Evolutionary conservation across 2,797 vertebrate species (phyloP), one percentile per base, ranked within the genome.

Genomic region (Phoebastria nigripes): DNA sequence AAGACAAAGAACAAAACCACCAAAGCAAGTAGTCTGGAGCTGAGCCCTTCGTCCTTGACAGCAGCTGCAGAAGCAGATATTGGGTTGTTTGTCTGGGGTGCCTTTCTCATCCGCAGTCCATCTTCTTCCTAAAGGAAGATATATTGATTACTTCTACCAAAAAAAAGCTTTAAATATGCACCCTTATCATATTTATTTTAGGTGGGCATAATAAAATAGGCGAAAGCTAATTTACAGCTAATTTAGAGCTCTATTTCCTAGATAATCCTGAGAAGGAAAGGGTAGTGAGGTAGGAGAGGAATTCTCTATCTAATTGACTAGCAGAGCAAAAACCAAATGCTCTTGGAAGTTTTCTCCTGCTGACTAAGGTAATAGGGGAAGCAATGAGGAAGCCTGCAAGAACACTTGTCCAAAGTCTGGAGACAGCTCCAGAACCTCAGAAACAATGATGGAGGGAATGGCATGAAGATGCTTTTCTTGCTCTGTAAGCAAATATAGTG

Each of bases 1-100:
- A 99, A 98, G 96, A 99, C 99, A 96, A 99, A 99, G 98, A 99
- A 99, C 97, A 99, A 97, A 89, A 99, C 98, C 83, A 98, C 98
- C 93, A 99, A 98, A 52, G 99, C 99, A 37, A 99, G 98, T 93
- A 99, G 95, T 78, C 99, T 98, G 94, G 98, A 97, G 97, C 98
- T 99, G 93, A 99, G 97, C 91, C 99, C 99, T 97, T 99, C 99
- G 4, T 99, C 99, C 97, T 98, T 99, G 95, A 98, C 98, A 87
- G 98, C 93, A 71, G 97, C 67, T 44, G 98, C 97, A 35, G 97
- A 95, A 77, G 97, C 95, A n/a, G 98, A 97, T 18, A 94, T 96
- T 49, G 98, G 97, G 97, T 98, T 99, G 97, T 98, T 99, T 94
- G 98, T 98, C 95, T 98, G 97, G 63, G 98, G 98, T 18, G 97